Base-by-base conservation (phyloP, 2,113 vertebrate genomes). In the Microtus richardsoni region DNA sequence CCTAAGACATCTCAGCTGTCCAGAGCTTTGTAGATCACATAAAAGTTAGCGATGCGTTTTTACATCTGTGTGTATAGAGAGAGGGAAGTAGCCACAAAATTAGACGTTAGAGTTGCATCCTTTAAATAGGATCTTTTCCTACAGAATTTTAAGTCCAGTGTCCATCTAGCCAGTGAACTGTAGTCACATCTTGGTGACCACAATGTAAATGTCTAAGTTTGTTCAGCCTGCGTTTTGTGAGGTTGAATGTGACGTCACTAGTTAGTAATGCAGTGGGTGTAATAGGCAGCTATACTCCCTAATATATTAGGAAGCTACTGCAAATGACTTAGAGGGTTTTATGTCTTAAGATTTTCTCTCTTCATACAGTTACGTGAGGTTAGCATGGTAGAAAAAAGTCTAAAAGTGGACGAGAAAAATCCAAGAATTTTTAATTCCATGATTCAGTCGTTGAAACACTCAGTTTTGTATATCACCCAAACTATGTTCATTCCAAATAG, bases 321-420 rank as follows among this genome's bases (percentile, higher is more conserved):
- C 47, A 94, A 93, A 89, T 7, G 70, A 17, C 88, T 82, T 91
- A 74, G 92, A 66, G 58, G 66, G 8, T 33, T 79, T 73, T 12
- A 36, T 28, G 44, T 95, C 44, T 88, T 88, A 88, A 91, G 88
- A 96, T 74, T 94, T 93, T 44, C 16, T 88, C 68, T 58, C 47
- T 74, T 96, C 26, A 91, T 54, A 49, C 82, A 11, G 6, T 75
- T 91, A 92, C 88, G 30, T 78, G 52, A 91, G 17, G 17, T 41
- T 93, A 54, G 80, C 79, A 7, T n/a, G 88, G n/a, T 83, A 33
- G 33, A 96, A 30, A 62, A 58, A 94, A 49, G 10, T 95, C 47
- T 9, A 92, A 52, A 78, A 91, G 36, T 10, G 79, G 92, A 73
- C 88, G 74, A 39, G 30, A 47, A 95, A 95, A 89, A 93, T 7